A percentile compares a stretch with the other conserved stretches of the same genome.
phyloP scores from a whole-genome alignment of 2,113 vertebrate species.

The Meles meles region DNA sequence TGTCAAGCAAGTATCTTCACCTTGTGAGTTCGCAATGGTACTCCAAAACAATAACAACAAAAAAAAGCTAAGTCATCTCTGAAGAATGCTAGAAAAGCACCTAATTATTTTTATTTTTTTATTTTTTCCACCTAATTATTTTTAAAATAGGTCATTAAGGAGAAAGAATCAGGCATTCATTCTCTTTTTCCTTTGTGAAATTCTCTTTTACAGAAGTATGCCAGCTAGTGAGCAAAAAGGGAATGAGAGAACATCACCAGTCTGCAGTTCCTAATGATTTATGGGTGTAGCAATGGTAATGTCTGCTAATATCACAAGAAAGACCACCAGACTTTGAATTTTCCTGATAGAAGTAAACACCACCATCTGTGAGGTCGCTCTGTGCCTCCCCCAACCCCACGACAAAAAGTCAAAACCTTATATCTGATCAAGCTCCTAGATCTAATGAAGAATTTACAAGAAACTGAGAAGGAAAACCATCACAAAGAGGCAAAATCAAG shows the following conservation, averaged over 20 bases:
- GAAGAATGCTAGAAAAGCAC: slow-evolving; percentile 2
- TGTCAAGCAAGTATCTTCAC: not conserved
- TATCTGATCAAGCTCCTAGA: not conserved
- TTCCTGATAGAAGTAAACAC: not conserved
- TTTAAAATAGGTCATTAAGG: not conserved
- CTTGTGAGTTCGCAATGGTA: not conserved
- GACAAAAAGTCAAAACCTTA: not conserved
- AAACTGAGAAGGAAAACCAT: not conserved
- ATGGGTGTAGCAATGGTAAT: not conserved
- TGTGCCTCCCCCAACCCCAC: not conserved
- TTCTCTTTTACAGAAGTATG: not conserved
- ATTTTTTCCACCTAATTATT: not conserved
- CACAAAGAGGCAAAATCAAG: not conserved
- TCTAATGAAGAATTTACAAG: not conserved
- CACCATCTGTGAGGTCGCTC: not conserved
- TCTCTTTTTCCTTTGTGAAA: not conserved
- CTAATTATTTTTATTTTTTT: too few relatives aligned
- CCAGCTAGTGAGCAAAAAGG: not conserved
- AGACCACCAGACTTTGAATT: not conserved
- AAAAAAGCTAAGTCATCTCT: not conserved
- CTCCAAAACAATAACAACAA: not conserved
- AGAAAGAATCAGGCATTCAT: not conserved
- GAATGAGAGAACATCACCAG: not conserved
- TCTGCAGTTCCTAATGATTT: not conserved
- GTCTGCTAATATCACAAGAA: not conserved